Percentiles rank a stretch among this genome's conserved stretches.
phyloP scores from a whole-genome alignment of 2,113 vertebrate species.

The Boulengeromyrus knoepffleri region DNA sequence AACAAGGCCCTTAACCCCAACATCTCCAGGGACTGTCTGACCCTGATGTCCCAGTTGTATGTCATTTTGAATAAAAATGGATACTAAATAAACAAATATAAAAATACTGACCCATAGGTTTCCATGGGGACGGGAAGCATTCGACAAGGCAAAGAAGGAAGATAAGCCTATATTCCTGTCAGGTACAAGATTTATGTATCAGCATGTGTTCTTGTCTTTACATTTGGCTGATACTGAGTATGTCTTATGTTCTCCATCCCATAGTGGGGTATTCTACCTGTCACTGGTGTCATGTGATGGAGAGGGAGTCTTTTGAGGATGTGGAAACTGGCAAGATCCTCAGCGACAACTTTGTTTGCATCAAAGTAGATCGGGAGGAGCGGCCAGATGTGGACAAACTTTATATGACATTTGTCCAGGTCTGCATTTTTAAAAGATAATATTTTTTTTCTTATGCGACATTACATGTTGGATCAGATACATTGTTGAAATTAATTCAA shows the following conservation, averaged over 20 bases:
- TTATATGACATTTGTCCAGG: constrained; percentile 95
- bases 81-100: background rate
- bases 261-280: constrained; percentile 93
- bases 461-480: background rate
- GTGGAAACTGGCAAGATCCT: constrained; percentile 77
- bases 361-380: constrained; percentile 91
- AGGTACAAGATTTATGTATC: constrained; percentile 53
- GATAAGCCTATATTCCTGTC: constrained; percentile 89
- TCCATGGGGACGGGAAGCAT: constrained; percentile 88
- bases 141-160: constrained; percentile 79
- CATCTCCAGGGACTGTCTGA: background rate
- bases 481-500: background rate
- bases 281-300: constrained; percentile 97
- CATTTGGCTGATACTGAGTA: background rate
- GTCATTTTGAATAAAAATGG: background rate
- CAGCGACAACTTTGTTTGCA: constrained; percentile 79
- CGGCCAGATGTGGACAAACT: constrained; percentile 90
- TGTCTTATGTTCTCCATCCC: background rate
- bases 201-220: background rate
- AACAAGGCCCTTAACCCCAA: background rate
- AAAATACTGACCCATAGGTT: constrained; percentile 59
- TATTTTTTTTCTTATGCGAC: background rate
- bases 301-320: constrained; percentile 84
- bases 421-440: constrained; percentile 29
- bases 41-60: background rate